These are phyloP conservation scores for Helicoverpa armigera DNA, from an alignment of 1,140 invertebrate genomes.

Conservation along the genomic window DNA sequence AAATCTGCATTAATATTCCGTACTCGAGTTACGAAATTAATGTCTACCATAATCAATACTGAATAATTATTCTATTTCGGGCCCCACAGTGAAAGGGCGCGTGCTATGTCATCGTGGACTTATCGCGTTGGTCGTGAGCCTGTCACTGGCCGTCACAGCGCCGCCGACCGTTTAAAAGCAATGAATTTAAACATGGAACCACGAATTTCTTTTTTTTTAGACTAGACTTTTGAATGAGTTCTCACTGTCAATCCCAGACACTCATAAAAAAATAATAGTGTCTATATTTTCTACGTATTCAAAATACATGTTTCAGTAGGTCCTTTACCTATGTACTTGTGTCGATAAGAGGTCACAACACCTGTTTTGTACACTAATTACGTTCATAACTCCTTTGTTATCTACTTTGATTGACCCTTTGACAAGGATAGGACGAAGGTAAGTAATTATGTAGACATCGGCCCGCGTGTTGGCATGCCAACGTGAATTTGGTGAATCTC, in stretches of 20 bases:
- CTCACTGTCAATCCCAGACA: too few species aligned
- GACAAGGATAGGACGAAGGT: neutral
- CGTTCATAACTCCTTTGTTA: constrained; percentile 5
- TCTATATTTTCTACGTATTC: too few species aligned
- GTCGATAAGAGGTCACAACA: neutral
- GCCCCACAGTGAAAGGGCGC: constrained; percentile 57
- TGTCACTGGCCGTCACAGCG: constrained; percentile 69
- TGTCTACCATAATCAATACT: constrained; percentile 25
- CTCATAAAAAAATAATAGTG: too few species aligned
- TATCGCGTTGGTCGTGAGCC: constrained; percentile 67
- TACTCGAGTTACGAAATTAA: constrained; percentile 25
- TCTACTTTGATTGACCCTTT: constrained; percentile 20
- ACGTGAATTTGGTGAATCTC: neutral
- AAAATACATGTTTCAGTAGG: too few species aligned
- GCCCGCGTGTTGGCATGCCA: neutral
- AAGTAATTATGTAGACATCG: neutral
- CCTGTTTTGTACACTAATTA: constrained; percentile 11
- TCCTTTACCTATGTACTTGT: too few species aligned
- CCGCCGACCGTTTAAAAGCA: constrained; percentile 59
- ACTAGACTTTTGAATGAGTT: neutral
- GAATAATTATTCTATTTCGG: constrained; percentile 50
- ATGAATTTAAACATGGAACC: constrained; percentile 67
- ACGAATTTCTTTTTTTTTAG: constrained; percentile 54
- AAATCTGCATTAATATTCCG: constrained; percentile 34
- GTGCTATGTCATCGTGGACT: constrained; percentile 71